Base-by-base conservation (phyloP, 1,140 invertebrate genomes). In the Bombus cullumanus region DNA sequence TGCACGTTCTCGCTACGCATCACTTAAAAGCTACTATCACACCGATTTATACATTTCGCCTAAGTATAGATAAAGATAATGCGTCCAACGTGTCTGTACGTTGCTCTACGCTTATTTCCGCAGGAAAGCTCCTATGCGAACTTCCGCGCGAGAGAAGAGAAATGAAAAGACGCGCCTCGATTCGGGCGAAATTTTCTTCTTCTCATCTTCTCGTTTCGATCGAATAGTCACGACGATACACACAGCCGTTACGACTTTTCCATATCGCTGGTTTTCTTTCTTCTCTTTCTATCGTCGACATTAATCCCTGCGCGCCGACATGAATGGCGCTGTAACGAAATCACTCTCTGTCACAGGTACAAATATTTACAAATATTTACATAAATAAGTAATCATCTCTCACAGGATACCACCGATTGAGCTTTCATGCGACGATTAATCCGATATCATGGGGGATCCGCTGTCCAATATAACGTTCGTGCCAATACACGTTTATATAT, bases 11-110 rank as follows among this genome's bases (percentile, higher is more conserved):
- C n/a, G 31, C 90, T 93, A 93, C 76, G 74, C 81, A 73, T 91
- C 87, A 73, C 94, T 94, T 95, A 95, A 92, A 69, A 91, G 83
- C 94, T 95, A 95, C 93, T 95, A 95, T 95, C 94, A 95, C 94
- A 95, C 94, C 94, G 75, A 95, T 95, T 94, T 94, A 94, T 94
- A 95, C 94, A 94, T 92, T 93, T 86, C 91, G 74, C 75, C 81
- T 92, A 91, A 91, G 85, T 68, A 79, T 92, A 90, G 74, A 90
- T 92, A 92, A 75, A 59, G 73, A 91, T 92, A 69, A 93, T 89
- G 88, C 90, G 88, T 71, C 89, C 88, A 81, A 89, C 72, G 62
- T 81, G 69, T 79, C 41, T 75, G 53, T 25, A 43, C 39, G 62
- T 68, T 79, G 37, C 57, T n/a, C 75, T 41, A 78, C 28, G 15